Evolutionary conservation across 1,140 invertebrate species (phyloP).

Genomic region (Leguminivora glycinivorella): DNA sequence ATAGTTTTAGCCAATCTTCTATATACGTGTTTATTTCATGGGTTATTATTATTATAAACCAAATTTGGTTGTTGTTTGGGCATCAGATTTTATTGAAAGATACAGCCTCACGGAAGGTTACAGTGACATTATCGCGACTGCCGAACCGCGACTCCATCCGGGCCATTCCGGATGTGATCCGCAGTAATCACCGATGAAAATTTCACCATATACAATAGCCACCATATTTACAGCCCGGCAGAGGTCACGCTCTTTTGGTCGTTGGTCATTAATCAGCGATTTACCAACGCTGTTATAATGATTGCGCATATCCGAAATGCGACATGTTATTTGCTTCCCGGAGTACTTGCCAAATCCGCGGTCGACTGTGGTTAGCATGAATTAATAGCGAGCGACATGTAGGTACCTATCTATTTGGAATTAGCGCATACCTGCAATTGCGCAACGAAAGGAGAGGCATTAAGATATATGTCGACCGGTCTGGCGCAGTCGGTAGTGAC

Average conservation of each 20-base stretch:
- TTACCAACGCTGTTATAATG: constrained; percentile 45
- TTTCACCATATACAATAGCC: constrained; percentile 68
- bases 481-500: too few relatives aligned
- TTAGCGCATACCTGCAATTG: constrained; percentile 5
- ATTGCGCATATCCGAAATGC: constrained; percentile 54
- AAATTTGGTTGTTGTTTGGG: constrained; percentile 4
- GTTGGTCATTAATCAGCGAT: constrained; percentile 58
- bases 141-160: constrained; percentile 68
- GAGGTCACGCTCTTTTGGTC: constrained; percentile 65
- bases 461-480: too few relatives aligned
- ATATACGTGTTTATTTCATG: neutral
- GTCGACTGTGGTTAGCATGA: neutral
- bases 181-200: constrained; percentile 69
- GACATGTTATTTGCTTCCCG: constrained; percentile 42
- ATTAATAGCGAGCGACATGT: neutral
- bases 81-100: constrained; percentile 38
- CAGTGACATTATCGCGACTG: constrained; percentile 51
- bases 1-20: neutral
- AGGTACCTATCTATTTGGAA: neutral
- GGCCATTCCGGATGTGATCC: constrained; percentile 62
- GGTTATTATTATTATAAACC: neutral
- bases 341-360: constrained; percentile 11
- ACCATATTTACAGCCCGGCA: constrained; percentile 42
- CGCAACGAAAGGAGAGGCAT: constrained; percentile 18
- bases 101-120: constrained; percentile 50